Percentiles rank a stretch among this genome's conserved stretches.
Conservation (phyloP, 1,140 invertebrate genomes). For the Trinorchestia longiramus region DNA sequence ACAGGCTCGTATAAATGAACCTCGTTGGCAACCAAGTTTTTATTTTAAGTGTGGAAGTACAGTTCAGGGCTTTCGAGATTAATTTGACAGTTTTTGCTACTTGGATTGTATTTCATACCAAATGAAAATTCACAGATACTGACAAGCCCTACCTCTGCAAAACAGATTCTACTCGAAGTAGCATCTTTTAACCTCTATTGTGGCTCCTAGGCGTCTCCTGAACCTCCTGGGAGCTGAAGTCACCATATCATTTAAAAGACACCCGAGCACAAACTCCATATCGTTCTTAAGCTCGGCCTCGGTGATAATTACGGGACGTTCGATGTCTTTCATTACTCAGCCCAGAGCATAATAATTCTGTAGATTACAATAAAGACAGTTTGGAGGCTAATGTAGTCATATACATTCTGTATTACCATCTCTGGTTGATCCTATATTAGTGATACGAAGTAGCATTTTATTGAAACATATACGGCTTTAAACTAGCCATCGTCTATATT, state of each 20-base stretch:
- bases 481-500: not conserved
- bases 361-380: not conserved
- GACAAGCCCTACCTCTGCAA: not conserved
- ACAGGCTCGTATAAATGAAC: slow-evolving; percentile 67
- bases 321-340: no score
- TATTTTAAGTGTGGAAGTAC: not conserved
- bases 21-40: not conserved
- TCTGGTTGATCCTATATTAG: no score
- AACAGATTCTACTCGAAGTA: not conserved
- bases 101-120: not conserved
- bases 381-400: not conserved
- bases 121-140: no score
- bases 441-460: no score
- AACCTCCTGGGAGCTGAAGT: not conserved
- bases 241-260: not conserved
- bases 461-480: no score
- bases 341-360: not conserved
- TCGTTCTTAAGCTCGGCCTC: no score
- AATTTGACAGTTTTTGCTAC: not conserved
- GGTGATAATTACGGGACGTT: no score
- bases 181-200: not conserved
- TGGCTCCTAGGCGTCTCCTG: not conserved
- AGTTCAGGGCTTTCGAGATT: not conserved
- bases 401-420: not conserved
- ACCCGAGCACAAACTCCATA: not conserved